A percentile compares a stretch with the other conserved stretches of the same genome.
phyloP scores from a whole-genome alignment of 2,797 vertebrate species.

The Catamblyrhynchus diadema region DNA sequence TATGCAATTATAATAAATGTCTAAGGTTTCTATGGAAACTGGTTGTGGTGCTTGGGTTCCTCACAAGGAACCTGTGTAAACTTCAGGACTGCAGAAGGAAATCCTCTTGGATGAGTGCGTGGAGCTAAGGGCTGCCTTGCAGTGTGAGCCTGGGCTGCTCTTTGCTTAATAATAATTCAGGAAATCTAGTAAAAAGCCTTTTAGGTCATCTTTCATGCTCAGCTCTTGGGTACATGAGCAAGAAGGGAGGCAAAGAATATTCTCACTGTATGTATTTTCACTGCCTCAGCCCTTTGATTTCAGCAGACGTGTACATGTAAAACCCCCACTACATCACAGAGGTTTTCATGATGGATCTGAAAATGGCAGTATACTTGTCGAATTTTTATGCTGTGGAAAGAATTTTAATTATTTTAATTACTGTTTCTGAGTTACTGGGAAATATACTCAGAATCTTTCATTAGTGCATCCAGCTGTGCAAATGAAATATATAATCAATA shows the following conservation, averaged over 20 bases:
- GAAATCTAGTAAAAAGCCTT: background rate
- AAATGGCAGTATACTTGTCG: background rate
- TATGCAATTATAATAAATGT: background rate
- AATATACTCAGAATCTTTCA: conserved; percentile 43
- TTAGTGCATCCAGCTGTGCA: conserved; percentile 60
- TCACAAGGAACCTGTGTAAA: background rate
- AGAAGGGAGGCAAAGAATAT: background rate
- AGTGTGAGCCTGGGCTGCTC: background rate
- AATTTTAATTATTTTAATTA: conserved; percentile 45
- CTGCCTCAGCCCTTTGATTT: background rate
- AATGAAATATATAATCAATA: conserved; percentile 61
- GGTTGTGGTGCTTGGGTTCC: background rate
- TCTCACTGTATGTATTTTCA: background rate
- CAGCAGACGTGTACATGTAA: background rate
- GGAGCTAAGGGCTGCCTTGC: background rate
- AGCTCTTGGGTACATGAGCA: background rate
- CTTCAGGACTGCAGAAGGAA: background rate
- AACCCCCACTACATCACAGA: background rate
- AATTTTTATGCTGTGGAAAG: background rate
- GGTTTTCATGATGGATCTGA: background rate
- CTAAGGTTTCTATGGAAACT: background rate
- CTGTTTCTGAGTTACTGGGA: conserved; percentile 41
- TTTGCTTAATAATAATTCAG: background rate
- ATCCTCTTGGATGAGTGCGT: background rate
- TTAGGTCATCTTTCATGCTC: background rate